Evolutionary conservation across 2,797 vertebrate species (phyloP).

Genomic region (Bradypodion pumilum): DNA sequence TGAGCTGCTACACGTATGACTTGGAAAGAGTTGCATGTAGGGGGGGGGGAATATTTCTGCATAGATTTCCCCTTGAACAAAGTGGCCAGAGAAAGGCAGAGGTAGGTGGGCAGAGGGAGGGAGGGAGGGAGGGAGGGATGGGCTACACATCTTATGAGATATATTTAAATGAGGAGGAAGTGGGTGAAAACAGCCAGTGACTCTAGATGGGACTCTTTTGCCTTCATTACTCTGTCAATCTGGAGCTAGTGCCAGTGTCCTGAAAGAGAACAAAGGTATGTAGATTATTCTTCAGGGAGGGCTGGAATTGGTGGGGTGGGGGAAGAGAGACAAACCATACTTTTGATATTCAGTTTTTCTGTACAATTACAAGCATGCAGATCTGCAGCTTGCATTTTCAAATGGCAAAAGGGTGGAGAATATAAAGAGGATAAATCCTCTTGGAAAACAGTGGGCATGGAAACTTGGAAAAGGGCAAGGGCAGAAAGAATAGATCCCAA

Average conservation of each 20-base stretch:
- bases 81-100: slow-evolving; percentile 2
- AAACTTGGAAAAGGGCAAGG: neutral
- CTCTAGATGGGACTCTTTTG: slow-evolving; percentile 2
- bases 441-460: neutral
- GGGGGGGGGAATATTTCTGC: no score
- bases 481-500: neutral
- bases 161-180: slow-evolving; percentile 37
- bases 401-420: neutral
- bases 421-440: neutral
- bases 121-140: slow-evolving; percentile 11
- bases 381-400: neutral
- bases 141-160: neutral
- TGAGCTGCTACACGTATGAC: slow-evolving; percentile 30
- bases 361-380: neutral
- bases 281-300: neutral
- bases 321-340: neutral
- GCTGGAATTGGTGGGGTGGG: neutral
- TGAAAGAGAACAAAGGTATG: slow-evolving; percentile 44
- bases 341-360: slow-evolving; percentile 11
- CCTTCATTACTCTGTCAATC: neutral
- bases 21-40: slow-evolving; percentile 58
- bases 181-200: neutral
- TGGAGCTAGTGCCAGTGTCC: neutral
- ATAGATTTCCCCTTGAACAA: slow-evolving; percentile 42
- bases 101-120: slow-evolving; percentile 25